phyloP scores from a whole-genome alignment of 2,797 vertebrate species.

The Eptatretus atami region DNA sequence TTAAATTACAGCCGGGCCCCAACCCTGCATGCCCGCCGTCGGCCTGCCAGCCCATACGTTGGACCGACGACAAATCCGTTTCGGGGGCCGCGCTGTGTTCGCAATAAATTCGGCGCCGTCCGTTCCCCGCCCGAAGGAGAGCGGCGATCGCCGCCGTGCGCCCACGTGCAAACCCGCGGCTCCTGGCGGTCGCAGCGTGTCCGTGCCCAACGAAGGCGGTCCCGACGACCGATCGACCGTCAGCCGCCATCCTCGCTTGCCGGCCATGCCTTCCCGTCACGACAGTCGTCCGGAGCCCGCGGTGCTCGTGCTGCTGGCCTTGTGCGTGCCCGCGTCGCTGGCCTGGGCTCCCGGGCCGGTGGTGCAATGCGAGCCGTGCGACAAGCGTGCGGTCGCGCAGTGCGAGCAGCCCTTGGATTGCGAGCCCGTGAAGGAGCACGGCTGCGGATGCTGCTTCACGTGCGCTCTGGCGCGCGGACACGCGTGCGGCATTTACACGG shows the following conservation, averaged over 20 bases:
- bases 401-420: conserved; percentile 8
- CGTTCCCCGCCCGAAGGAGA: neutral
- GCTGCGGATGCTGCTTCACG: conserved; percentile 8
- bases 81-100: conserved; percentile 4
- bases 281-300: conserved; percentile 10
- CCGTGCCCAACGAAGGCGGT: no score
- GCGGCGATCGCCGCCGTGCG: neutral
- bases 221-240: no score
- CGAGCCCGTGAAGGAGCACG: conserved; percentile 7
- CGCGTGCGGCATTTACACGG: conserved; percentile 48
- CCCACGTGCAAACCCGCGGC: neutral
- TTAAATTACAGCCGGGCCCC: conserved; percentile 4
- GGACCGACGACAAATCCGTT: neutral
- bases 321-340: conserved; percentile 13
- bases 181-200: no score
- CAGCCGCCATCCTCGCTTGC: no score
- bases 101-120: conserved; percentile 3
- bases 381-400: neutral
- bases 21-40: neutral
- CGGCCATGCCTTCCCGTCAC: no score
- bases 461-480: conserved; percentile 20
- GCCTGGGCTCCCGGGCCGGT: conserved; percentile 28
- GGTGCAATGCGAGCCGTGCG: conserved; percentile 6
- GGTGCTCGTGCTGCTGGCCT: conserved; percentile 16
- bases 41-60: neutral